Base-by-base conservation (phyloP, 2,888 invertebrate species). In the Dynastes hyllus region DNA sequence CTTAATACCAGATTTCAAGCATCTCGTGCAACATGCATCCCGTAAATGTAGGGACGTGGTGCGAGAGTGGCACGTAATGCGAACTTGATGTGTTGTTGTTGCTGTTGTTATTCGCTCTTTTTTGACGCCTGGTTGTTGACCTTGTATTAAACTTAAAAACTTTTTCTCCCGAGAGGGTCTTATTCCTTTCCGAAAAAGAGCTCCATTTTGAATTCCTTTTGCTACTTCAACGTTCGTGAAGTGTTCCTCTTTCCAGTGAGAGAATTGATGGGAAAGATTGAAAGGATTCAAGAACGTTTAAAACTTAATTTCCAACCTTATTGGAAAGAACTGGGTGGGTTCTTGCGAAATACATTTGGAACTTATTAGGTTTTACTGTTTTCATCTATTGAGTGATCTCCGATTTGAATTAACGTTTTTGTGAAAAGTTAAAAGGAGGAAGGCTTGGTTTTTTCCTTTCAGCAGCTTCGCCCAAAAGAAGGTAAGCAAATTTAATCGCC, bases 221-320 rank as follows among this genome's bases (percentile, higher is more conserved):
- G 8, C 45, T 45, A 45, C 40, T 16, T 40, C 37, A 2, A 13
- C 40, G 13, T n/a, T 40, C 66, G 37, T n/a, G 32, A 37, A 66
- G 66, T 66, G 69, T 27, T 51, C 13, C 22, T 51, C 29, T 66
- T 40, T 9, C 4, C 45, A 37, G 37, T 16, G 51, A 11, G 9
- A 29, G 29, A 51, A 27, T 11, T n/a, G 29, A 32, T 45, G 29
- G 51, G 11, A n/a, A 22, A 29, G 9, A 73, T 22, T 1, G 32
- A n/a, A n/a, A 45, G 45, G 45, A 75, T 45, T 22, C 2, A 27
- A 27, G 61, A 40, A 75, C 13, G 40, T 29, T 61, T 27, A 61
- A 75, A 61, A 27, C 53, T 45, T 32, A 75, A 61, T 75, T 75
- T 45, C 27, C 29, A 9, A 27, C 27, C 45, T 27, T 61, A 6